These are phyloP conservation scores for Rhyzopertha dominica DNA, from an alignment of 1,140 invertebrate genomes.

Conservation along the genomic window DNA sequence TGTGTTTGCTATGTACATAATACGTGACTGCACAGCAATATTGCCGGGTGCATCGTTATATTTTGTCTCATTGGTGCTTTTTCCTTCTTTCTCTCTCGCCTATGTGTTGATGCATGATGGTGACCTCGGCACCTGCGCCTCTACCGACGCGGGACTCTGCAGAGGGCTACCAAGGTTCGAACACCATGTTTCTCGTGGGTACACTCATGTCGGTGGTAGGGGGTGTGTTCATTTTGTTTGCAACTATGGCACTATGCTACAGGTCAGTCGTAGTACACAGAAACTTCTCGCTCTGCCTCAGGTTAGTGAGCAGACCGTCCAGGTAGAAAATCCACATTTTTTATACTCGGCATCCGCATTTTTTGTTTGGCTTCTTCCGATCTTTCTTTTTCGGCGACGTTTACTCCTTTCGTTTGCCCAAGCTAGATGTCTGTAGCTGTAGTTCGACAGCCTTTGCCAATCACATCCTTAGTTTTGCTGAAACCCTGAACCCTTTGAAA, in stretches of 20 bases:
- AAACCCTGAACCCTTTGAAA: too few species aligned
- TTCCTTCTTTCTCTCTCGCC: constrained; percentile 35
- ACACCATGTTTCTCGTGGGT: constrained; percentile 93
- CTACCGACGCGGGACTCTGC: constrained; percentile 42
- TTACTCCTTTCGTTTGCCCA: constrained; percentile 23
- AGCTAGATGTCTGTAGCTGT: constrained; percentile 32
- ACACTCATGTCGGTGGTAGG: constrained; percentile 97
- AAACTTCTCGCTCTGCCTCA: constrained; percentile 95
- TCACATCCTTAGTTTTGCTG: too few species aligned
- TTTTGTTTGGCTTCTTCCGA: constrained; percentile 19
- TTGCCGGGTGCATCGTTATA: constrained; percentile 23
- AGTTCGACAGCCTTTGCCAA: constrained; percentile 8
- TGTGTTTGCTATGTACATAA: constrained; percentile 23
- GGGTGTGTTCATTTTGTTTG: constrained; percentile 97
- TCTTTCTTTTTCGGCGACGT: constrained; percentile 11
- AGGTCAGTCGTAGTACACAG: constrained; percentile 97
- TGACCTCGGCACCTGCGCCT: constrained; percentile 37
- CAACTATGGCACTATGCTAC: constrained; percentile 97
- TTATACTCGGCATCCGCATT: constrained; percentile 39
- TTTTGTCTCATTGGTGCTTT: constrained; percentile 44
- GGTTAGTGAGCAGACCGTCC: constrained; percentile 69
- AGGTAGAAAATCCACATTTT: constrained; percentile 43
- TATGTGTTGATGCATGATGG: constrained; percentile 28
- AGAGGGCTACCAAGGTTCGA: constrained; percentile 92
- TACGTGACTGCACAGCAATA: too few species aligned